A percentile compares a stretch with the other conserved stretches of the same genome.
Conservation (phyloP, 2,888 invertebrate species). For the Perdita meconis region DNA sequence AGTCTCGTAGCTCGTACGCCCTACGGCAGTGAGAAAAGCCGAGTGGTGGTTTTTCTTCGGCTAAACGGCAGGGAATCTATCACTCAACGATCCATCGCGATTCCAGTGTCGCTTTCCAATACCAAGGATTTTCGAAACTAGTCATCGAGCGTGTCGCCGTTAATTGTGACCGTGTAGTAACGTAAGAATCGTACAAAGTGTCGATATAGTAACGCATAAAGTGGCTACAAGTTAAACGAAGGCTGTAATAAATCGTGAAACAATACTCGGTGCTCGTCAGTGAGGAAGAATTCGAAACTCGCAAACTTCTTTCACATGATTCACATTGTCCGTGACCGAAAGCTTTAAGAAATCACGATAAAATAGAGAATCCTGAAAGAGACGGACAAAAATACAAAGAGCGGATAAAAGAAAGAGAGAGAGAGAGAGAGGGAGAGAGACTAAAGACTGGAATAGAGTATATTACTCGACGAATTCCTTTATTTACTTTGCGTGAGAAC, state of each 20-base stretch:
- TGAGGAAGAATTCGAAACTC: too few species aligned
- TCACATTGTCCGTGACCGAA: constrained; percentile 18
- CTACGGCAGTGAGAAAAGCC: constrained; percentile 67
- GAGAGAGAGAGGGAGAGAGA: constrained; percentile 29
- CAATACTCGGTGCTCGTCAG: constrained; percentile 12
- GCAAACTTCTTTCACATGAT: constrained; percentile 10
- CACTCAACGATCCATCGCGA: constrained; percentile 9
- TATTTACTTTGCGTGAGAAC: constrained; percentile 27
- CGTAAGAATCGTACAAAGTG: constrained; percentile 60
- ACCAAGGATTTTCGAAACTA: constrained; percentile 76
- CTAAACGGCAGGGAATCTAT: constrained; percentile 6
- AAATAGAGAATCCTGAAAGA: constrained; percentile 23
- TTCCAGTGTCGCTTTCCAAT: constrained; percentile 13
- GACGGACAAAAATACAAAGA: background rate
- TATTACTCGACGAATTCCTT: constrained; percentile 12
- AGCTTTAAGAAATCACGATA: constrained; percentile 15
- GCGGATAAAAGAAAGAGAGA: background rate
- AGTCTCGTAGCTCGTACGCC: constrained; percentile 71
- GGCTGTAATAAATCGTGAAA: background rate
- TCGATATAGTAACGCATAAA: constrained; percentile 54
- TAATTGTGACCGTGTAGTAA: constrained; percentile 31
- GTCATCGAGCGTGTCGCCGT: constrained; percentile 68
- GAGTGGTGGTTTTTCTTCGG: constrained; percentile 53
- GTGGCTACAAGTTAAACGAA: constrained; percentile 22
- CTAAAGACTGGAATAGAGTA: constrained; percentile 55